These are phyloP conservation scores for Arge pagana DNA, from an alignment of 2,888 invertebrate species.

Conservation along the genomic window DNA sequence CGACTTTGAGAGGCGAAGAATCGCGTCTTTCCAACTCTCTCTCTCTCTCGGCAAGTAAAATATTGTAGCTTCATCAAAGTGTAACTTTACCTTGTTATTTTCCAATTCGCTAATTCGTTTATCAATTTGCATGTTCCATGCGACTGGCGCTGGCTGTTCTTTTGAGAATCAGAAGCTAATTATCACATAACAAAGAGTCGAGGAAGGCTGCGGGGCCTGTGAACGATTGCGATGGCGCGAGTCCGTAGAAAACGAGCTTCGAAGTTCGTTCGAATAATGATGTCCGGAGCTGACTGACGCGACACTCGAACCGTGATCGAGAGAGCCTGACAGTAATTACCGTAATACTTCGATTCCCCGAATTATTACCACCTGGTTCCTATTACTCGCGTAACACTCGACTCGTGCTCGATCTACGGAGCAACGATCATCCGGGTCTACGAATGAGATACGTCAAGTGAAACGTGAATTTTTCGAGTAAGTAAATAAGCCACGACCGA, in stretches of 20 bases:
- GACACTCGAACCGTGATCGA: slow-evolving; percentile 2
- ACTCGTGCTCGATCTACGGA: no score
- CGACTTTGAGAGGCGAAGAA: no score
- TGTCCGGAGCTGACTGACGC: slow-evolving; percentile 7
- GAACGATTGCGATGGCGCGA: no score
- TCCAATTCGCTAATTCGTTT: slow-evolving; percentile 39
- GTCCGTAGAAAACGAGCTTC: no score
- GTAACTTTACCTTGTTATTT: slow-evolving; percentile 36
- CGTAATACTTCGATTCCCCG: no score
- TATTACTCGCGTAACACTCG: no score
- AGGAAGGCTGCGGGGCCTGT: neutral
- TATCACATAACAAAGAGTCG: slow-evolving; percentile 28
- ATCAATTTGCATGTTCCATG: slow-evolving; percentile 35
- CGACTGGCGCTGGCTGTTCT: slow-evolving; percentile 28
- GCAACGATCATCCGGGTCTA: no score
- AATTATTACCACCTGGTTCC: no score
- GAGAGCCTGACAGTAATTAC: no score
- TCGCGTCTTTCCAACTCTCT: no score
- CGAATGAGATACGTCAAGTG: no score
- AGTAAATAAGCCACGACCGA: slow-evolving; percentile 7
- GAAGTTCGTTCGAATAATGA: slow-evolving; percentile 11
- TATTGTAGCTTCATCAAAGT: slow-evolving; percentile 16
- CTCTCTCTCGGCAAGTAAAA: neutral
- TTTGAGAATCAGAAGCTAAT: slow-evolving; percentile 22
- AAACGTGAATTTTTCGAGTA: slow-evolving; percentile 4